Percentiles rank a stretch among this genome's conserved stretches.
These are phyloP conservation scores for Pterocles burchelli DNA, from an alignment of 2,113 vertebrate genomes.

Conservation along the genomic window DNA sequence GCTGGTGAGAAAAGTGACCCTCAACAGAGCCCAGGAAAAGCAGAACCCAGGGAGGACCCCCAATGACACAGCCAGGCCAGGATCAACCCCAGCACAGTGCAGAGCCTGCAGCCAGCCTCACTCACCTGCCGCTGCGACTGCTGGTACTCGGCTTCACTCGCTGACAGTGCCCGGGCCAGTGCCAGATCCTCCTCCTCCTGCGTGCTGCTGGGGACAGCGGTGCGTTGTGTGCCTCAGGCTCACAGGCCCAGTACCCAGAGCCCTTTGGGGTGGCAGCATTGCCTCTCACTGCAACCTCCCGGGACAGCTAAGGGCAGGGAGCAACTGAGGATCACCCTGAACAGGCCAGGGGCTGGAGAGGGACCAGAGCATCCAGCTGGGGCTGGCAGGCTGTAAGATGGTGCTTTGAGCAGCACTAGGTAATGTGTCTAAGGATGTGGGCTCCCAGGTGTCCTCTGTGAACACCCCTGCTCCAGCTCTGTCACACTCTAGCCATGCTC, in stretches of 20 bases:
- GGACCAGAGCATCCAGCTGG: background rate
- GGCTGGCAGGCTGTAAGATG: background rate
- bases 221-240: background rate
- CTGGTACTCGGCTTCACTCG: slow-evolving; percentile 91
- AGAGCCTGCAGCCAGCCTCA: background rate
- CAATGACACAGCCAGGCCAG: background rate
- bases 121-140: slow-evolving; percentile 79
- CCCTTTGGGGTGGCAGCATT: background rate
- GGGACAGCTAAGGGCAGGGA: background rate
- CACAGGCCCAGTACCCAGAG: background rate
- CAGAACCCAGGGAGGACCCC: background rate
- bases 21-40: background rate
- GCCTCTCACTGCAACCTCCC: background rate
- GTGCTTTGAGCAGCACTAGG: background rate
- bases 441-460: background rate
- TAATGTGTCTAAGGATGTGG: accelerated
- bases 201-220: slow-evolving; percentile 74
- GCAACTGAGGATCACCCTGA: background rate
- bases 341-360: background rate
- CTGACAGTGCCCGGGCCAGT: slow-evolving; percentile 91
- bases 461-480: background rate
- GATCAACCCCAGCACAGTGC: accelerated
- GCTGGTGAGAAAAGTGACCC: background rate
- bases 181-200: slow-evolving; percentile 95
- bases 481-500: accelerated